Base-by-base conservation (phyloP, 1,140 invertebrate species). In the Scylla paramamosain region DNA sequence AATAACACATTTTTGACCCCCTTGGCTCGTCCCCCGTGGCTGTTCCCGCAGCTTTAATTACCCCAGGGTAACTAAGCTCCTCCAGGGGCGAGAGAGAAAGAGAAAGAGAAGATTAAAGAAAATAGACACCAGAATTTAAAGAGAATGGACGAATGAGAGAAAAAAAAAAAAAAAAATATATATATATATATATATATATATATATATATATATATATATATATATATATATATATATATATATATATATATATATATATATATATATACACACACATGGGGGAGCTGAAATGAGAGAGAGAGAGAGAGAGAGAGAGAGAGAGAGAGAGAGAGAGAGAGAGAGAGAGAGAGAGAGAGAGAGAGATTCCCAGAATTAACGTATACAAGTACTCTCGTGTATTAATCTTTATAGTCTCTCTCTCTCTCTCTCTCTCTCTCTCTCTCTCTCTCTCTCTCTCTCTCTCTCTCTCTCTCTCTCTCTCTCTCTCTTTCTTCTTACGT, bases 271-370 rank as follows among this genome's bases (percentile, higher is more conserved):
- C 39, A 39, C 39, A 39, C 39, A 39, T 39, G 39, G 39, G 39
- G 39, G 6, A 2, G 39, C 39, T 39, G 39, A 39, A 6, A 39
- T n/a, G 39, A 39, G 39, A 39, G 39, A 39, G 39, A 39, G 39
- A 39, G 39, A 39, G 39, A 39, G 39, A 39, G 39, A 39, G 39
- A 39, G 39, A 39, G 39, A 39, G 39, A 39, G 39, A 39, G 39
- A 39, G 39, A 39, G 39, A 39, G 39, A 39, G 39, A 39, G 39
- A 39, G 39, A 39, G 39, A 39, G 39, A 28, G 84, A 86, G 84
- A 86, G 84, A 86, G 84, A 86, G 84, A 86, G 84, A 86, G 84
- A 86, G 84, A 86, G 84, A 86, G 84, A 86, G 84, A 86, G 84
- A 86, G 14, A 14, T 29, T 31, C 28, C 28, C 28, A 28, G 84